Base-by-base conservation (phyloP, 2,797 vertebrate species). In the Scarus forsteni region DNA sequence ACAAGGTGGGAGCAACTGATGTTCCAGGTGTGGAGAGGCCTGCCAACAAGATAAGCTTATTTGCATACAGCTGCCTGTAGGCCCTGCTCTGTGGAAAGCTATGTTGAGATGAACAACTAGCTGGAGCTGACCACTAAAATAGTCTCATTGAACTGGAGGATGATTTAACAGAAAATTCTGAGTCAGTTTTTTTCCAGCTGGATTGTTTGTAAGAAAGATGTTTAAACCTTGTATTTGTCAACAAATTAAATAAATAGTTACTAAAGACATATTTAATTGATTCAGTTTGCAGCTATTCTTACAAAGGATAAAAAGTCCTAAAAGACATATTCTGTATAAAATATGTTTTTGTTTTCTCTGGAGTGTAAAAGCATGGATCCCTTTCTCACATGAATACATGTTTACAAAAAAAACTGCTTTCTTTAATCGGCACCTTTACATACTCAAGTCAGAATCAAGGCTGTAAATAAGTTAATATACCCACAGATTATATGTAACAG, bases 51-150 rank as follows among this genome's bases (percentile, higher is more conserved):
- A 46, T 15, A 10, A 15, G 54, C 77, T 82, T 39, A 89, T 90
- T 92, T 92, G 88, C 90, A 89, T 89, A 88, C 86, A 92, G 85
- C 69, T 88, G 88, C 64, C 60, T 42, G 16, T 66, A 82, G 83
- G 19, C 70, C 66, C 8, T 1, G 61, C 65, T 63, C 61, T 38
- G 54, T 54, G 63, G 66, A 57, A 61, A 77, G 61, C 60, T 59
- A 16, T 38, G 57, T 48, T n/a, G 36, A 34, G 68, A 4, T 27
- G 27, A 27, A 27, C 50, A 59, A 63, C 56, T 50, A 40, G 43
- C 40, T 36, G 8, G 9, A 6, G 12, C 66, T 75, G 38, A 50
- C 57, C 14, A 13, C 43, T 13, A 12, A 64, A 27, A 3, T 46
- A 1, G 8, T 11, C 27, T 38, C 43, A 58, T 70, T 62, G 42